Percentiles rank a stretch among this genome's conserved stretches.
Conservation (phyloP, 2,797 vertebrate genomes). For the Petrocephalus schoutedeni region DNA sequence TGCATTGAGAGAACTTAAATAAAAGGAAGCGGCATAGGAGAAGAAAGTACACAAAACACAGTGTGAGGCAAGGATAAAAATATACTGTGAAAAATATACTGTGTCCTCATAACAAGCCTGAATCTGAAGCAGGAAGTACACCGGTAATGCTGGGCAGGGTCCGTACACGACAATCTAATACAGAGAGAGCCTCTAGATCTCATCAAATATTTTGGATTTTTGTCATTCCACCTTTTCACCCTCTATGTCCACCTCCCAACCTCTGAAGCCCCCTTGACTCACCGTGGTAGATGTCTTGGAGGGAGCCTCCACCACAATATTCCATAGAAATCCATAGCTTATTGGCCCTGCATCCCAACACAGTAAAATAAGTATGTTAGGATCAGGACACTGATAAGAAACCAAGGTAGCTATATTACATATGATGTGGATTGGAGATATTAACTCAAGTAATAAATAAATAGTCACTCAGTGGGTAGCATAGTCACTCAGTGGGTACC, state of each 20-base stretch:
- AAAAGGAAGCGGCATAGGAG: not conserved
- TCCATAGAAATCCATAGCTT: slow-evolving; percentile 94
- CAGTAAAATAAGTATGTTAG: not conserved
- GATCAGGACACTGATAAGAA: not conserved
- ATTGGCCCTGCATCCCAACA: slow-evolving; percentile 59
- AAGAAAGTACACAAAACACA: not conserved
- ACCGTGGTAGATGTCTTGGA: slow-evolving; percentile 88
- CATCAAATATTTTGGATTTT: not conserved
- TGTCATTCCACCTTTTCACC: not conserved
- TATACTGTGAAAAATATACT: not conserved
- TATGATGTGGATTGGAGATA: not conserved
- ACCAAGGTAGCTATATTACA: not conserved
- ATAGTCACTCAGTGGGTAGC: too few species aligned
- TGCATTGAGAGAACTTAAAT: not conserved
- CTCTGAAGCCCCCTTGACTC: slow-evolving; percentile 21
- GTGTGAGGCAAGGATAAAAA: not conserved
- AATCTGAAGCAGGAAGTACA: not conserved
- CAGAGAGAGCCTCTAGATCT: not conserved
- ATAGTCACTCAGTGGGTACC: not conserved
- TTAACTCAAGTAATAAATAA: not conserved
- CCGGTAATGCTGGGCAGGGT: not conserved
- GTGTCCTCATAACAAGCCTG: not conserved
- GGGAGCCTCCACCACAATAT: slow-evolving; percentile 83
- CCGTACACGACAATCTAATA: not conserved
- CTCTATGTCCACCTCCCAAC: not conserved